Evolutionary conservation across 2,888 invertebrate genomes (phyloP).

Genomic region (Chironomus tentans): DNA sequence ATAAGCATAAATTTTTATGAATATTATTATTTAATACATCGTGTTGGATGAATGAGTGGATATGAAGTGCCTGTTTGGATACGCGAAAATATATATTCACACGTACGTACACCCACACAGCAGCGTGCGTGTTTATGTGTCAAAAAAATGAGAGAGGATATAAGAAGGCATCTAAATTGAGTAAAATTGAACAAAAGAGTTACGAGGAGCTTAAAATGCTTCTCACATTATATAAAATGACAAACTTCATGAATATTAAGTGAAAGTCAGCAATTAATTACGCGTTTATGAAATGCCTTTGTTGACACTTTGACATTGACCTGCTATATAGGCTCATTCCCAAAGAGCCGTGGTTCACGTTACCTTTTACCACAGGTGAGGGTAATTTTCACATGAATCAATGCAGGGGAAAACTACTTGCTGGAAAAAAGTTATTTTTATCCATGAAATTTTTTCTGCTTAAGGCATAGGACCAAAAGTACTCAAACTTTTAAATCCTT

Average conservation of each 20-base stretch:
- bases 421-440: too few relatives aligned
- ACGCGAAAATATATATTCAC: not conserved
- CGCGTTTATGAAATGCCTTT: not conserved
- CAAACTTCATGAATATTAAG: not conserved
- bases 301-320: not conserved
- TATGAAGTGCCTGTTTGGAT: not conserved
- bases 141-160: too few relatives aligned
- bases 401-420: too few relatives aligned
- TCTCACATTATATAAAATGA: not conserved
- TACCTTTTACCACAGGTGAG: too few relatives aligned
- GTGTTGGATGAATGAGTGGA: not conserved
- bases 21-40: not conserved
- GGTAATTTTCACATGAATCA: too few relatives aligned
- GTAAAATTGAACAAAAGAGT: not conserved
- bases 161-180: too few relatives aligned
- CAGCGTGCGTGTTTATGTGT: too few relatives aligned
- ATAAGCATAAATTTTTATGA: not conserved
- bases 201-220: not conserved
- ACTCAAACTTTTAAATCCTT: too few relatives aligned
- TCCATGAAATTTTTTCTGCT: too few relatives aligned
- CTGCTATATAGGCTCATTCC: not conserved
- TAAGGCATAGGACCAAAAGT: too few relatives aligned
- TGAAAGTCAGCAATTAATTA: not conserved
- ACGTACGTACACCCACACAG: not conserved
- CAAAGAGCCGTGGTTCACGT: too few relatives aligned